Percentiles rank a stretch among this genome's conserved stretches.
Evolutionary conservation across 1,140 invertebrate species (phyloP).

Genomic region (Leptopilina clavipes): DNA sequence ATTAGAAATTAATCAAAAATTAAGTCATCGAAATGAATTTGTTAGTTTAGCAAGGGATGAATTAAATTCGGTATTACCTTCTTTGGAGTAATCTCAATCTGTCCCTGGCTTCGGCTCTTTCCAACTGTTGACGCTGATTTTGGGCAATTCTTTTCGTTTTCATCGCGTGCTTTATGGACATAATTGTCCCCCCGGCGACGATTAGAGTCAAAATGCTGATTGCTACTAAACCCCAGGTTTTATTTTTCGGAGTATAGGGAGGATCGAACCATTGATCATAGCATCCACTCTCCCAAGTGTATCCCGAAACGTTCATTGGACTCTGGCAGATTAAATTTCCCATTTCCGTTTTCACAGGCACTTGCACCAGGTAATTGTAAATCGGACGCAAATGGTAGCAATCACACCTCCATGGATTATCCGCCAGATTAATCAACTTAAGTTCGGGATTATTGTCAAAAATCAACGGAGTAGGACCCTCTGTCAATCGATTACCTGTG

Average conservation of each 20-base stretch:
- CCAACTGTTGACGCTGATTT: conserved; percentile 70
- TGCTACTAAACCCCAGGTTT: conserved; percentile 74
- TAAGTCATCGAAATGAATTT: too few species aligned
- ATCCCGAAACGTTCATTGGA: conserved; percentile 77
- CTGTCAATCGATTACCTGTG: conserved; percentile 81
- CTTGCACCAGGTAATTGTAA: conserved; percentile 77
- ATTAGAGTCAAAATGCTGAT: conserved; percentile 68
- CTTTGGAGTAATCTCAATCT: conserved; percentile 78
- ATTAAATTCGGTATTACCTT: conserved; percentile 64
- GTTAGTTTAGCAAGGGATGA: too few species aligned
- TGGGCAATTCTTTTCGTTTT: conserved; percentile 74
- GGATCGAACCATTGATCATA: conserved; percentile 75
- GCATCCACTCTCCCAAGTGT: conserved; percentile 81
- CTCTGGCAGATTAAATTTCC: conserved; percentile 77
- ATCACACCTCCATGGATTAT: conserved; percentile 85
- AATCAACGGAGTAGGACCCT: conserved; percentile 75
- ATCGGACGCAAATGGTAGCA: conserved; percentile 78
- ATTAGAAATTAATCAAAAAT: too few species aligned
- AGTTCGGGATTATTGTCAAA: conserved; percentile 79
- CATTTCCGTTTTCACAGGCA: conserved; percentile 75
- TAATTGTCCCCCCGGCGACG: conserved; percentile 73
- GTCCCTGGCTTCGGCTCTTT: conserved; percentile 76
- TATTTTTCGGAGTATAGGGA: conserved; percentile 38
- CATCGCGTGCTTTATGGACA: conserved; percentile 74
- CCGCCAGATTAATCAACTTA: conserved; percentile 76